Evolutionary conservation across 1,140 invertebrate species (phyloP), one percentile per base, ranked within the genome.

Genomic region (Sweltsa coloradensis): DNA sequence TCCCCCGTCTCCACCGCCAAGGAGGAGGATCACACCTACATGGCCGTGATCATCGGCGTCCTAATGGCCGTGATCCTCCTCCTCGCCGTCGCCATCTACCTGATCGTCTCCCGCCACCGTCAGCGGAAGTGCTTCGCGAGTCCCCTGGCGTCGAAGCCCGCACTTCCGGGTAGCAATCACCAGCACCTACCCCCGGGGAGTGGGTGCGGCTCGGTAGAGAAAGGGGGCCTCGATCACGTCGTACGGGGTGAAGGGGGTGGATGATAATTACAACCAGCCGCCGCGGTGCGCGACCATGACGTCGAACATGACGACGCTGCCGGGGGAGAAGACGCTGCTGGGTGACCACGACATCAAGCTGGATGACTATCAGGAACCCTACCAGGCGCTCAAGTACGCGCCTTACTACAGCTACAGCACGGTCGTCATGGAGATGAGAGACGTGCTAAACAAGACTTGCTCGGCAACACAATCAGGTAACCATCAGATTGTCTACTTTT

Each of bases 1-100:
- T 37, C 56, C 18, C 58, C 58, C 43, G 73, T 83, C 39, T 74
- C 79, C 3, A 78, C 76, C 1, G 78, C 76, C 0, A 75, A 76
- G 41, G 73, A 80, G 55, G 79, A 83, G 53, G 81, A 83, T 51
- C 76, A 83, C 5, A 72, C 81, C 2, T 83, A 85, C 65, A 79
- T 90, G 69, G 85, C 84, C 4, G 74, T 90, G 47, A 80, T 89
- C 36, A 82, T 90, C 40, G 84, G 86, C 2, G 79, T 85, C 0
- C 65, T 90, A 27, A 81, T 79, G 13, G 82, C 83, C 1, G 75
- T 89, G 13, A 84, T 89, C 37, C 71, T 89, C 25, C 60, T 87
- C 0, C 60, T 86, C 9, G 78, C 75, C 2, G 75, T 80, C 0
- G 76, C 81, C 16, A 83, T 89, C 54, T 80, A 86, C 62, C 68